These are phyloP conservation scores for Clarias gariepinus DNA, from an alignment of 2,113 vertebrate genomes.

Conservation along the genomic window DNA sequence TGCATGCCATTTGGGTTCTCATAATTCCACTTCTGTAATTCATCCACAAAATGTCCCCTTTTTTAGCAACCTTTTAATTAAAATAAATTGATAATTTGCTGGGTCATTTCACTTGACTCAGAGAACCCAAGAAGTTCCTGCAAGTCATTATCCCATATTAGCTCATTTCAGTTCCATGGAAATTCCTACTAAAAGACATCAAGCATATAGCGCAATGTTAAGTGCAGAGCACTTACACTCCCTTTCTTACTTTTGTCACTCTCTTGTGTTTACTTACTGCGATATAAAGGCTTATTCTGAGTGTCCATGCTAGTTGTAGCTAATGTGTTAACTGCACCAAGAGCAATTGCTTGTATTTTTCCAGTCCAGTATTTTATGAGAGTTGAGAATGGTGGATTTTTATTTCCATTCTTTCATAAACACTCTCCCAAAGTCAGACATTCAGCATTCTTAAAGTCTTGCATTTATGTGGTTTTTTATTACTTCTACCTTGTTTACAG, in stretches of 20 bases:
- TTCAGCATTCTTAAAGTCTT: not conserved
- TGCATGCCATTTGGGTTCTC: constrained; percentile 13
- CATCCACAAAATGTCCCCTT: not conserved
- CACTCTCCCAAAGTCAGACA: not conserved
- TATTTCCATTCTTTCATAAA: constrained; percentile 31
- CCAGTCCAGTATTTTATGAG: constrained; percentile 33
- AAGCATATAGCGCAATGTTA: constrained; percentile 21
- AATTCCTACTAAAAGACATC: not conserved
- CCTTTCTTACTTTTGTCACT: not conserved
- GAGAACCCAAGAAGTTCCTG: not conserved
- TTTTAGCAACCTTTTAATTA: constrained; percentile 27
- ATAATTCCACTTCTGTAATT: constrained; percentile 16
- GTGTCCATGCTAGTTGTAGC: constrained; percentile 35
- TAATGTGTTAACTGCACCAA: constrained; percentile 37
- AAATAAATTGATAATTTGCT: not conserved
- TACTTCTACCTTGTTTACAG: constrained; percentile 11
- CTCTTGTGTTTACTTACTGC: not conserved
- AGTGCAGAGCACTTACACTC: not conserved
- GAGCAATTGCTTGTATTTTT: constrained; percentile 32
- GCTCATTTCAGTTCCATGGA: constrained; percentile 7
- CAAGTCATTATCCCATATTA: not conserved
- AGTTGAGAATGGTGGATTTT: constrained; percentile 33
- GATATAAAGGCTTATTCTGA: constrained; percentile 43
- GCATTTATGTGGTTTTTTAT: constrained; percentile 21
- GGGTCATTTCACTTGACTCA: not conserved